phyloP scores from a whole-genome alignment of 2,888 invertebrate genomes.

The Melipona bicolor region DNA sequence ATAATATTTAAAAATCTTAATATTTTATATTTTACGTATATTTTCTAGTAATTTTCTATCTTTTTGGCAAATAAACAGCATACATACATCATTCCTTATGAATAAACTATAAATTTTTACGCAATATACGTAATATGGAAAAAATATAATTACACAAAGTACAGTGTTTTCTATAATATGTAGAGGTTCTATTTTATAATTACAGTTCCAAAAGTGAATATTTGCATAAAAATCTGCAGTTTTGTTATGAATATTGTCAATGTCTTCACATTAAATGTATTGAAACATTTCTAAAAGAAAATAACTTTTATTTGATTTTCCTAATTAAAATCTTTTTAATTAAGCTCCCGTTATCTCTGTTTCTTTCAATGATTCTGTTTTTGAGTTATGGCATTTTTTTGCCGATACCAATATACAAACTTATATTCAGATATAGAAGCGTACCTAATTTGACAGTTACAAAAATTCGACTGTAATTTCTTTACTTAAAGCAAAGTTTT shows the following conservation, averaged over 20 bases:
- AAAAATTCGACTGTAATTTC: not conserved
- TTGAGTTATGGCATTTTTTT: not conserved
- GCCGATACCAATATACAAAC: not conserved
- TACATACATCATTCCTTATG: too few species aligned
- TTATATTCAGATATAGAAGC: not conserved
- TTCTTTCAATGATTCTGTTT: not conserved
- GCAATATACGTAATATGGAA: too few species aligned
- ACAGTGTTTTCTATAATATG: too few species aligned
- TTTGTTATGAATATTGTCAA: not conserved
- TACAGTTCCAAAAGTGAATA: too few species aligned
- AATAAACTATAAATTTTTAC: too few species aligned
- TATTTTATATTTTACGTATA: too few species aligned
- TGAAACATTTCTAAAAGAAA: not conserved
- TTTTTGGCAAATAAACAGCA: too few species aligned
- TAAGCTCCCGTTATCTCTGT: not conserved
- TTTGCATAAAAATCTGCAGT: too few species aligned
- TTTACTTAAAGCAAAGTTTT: not conserved
- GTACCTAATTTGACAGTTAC: too few species aligned
- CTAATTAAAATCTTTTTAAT: not conserved
- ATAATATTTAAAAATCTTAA: too few species aligned
- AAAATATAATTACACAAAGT: too few species aligned
- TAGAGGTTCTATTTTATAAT: too few species aligned
- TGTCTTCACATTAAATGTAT: not conserved
- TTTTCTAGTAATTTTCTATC: not conserved
- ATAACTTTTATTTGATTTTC: not conserved